phyloP scores from a whole-genome alignment of 2,113 vertebrate species.

The Odocoileus virginianus region DNA sequence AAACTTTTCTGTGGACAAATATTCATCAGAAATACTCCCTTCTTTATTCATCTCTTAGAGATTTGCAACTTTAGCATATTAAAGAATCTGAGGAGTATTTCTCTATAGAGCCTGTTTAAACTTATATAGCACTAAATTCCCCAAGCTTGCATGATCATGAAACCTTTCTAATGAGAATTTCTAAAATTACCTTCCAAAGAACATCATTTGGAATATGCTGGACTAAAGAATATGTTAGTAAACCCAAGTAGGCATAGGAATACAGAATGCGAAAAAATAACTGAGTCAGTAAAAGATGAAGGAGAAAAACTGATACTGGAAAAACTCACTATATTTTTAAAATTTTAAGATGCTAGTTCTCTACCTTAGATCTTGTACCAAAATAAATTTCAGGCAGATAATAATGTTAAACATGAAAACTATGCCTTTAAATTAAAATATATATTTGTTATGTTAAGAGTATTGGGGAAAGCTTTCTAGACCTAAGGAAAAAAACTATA shows the following conservation, averaged over 20 bases:
- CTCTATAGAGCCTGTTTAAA: not conserved
- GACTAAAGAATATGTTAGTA: not conserved
- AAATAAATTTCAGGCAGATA: not conserved
- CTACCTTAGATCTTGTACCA: not conserved
- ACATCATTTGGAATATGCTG: not conserved
- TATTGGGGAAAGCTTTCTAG: not conserved
- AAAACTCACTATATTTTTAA: not conserved
- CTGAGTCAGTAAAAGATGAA: not conserved
- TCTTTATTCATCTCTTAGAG: not conserved
- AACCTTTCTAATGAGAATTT: not conserved
- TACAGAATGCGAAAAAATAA: not conserved
- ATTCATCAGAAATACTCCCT: not conserved
- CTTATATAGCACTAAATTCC: not conserved
- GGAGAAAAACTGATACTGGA: not conserved
- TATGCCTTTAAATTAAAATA: not conserved
- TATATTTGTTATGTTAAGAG: not conserved
- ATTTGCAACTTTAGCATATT: not conserved
- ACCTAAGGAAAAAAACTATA: not conserved
- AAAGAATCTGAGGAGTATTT: not conserved
- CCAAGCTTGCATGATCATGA: not conserved
- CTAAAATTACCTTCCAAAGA: not conserved
- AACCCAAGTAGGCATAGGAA: not conserved
- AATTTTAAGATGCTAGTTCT: not conserved
- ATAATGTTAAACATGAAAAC: not conserved
- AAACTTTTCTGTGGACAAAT: not conserved